Percentiles rank a stretch among this genome's conserved stretches.
These are phyloP conservation scores for Pachyramphus minor DNA, from an alignment of 2,113 vertebrate species.

Conservation along the genomic window DNA sequence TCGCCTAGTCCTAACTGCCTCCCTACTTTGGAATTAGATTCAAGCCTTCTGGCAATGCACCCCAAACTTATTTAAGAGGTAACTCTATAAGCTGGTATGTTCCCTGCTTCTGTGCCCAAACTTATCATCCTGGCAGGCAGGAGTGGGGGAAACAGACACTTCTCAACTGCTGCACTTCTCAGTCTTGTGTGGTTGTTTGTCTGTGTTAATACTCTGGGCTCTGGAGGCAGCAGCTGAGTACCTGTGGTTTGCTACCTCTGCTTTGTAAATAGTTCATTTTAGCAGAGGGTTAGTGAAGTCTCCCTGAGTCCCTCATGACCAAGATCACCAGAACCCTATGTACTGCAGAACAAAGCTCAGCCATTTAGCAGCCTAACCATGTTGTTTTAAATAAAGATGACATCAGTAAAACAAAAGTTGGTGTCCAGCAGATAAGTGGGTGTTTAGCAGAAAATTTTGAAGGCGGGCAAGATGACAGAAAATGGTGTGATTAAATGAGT, in stretches of 20 bases:
- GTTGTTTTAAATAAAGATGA: not conserved
- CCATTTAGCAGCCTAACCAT: not conserved
- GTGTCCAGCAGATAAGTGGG: not conserved
- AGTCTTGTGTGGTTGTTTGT: no score
- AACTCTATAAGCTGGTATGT: not conserved
- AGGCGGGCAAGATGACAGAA: slow-evolving; percentile 2
- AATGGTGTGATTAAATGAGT: slow-evolving; percentile 20
- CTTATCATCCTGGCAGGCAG: not conserved
- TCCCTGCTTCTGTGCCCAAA: not conserved
- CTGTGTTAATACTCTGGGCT: not conserved
- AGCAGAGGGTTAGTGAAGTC: not conserved
- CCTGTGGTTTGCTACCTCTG: not conserved
- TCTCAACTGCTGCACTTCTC: not conserved
- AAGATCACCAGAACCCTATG: not conserved
- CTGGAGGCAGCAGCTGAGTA: rapidly evolving
- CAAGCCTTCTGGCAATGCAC: not conserved
- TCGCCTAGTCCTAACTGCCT: not conserved
- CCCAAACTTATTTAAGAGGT: not conserved
- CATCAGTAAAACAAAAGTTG: not conserved
- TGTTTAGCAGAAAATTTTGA: not conserved
- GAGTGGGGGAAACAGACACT: not conserved
- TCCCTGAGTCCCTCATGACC: not conserved
- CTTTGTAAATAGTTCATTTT: not conserved
- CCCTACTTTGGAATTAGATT: not conserved
- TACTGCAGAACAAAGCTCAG: rapidly evolving